A percentile compares a stretch with the other conserved stretches of the same genome.
Evolutionary conservation across 37 sponge, comb jelly and placozoan genomes (phyloP).

Genomic region (Haliclona indistincta): DNA sequence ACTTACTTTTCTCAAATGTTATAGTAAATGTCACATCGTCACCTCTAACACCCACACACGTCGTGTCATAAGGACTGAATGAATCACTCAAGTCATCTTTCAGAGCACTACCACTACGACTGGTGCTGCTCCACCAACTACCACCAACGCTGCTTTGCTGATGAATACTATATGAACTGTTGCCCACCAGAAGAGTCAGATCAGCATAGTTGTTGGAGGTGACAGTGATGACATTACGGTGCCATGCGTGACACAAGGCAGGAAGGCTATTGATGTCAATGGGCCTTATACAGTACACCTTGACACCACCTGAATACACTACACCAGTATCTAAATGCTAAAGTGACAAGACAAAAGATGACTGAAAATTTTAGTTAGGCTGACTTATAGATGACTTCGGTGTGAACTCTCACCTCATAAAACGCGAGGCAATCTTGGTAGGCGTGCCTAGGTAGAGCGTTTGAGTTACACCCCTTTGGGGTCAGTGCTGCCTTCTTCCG

Average conservation of each 20-base stretch:
- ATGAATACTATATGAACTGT: background rate
- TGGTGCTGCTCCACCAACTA: background rate
- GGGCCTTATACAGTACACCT: background rate
- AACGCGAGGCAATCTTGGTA: too few relatives aligned
- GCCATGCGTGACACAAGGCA: background rate
- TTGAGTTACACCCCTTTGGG: too few relatives aligned
- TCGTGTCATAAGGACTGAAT: constrained; percentile 5
- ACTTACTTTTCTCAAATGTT: background rate
- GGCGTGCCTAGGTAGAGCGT: too few relatives aligned
- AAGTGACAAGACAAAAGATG: too few relatives aligned
- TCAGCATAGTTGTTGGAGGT: background rate
- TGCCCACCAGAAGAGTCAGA: background rate
- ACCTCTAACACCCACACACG: constrained; percentile 31
- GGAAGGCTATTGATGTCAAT: background rate
- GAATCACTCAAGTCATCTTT: too few relatives aligned
- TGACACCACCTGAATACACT: background rate
- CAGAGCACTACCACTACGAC: background rate
- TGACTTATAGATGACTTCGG: too few relatives aligned
- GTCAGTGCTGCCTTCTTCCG: too few relatives aligned
- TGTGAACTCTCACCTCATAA: too few relatives aligned
- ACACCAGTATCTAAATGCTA: too few relatives aligned
- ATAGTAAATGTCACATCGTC: background rate
- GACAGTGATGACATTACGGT: background rate
- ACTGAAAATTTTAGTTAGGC: too few relatives aligned
- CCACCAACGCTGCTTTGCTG: background rate